Evolutionary conservation across 1,140 invertebrate genomes (phyloP).

Genomic region (Laodelphax striatellus): DNA sequence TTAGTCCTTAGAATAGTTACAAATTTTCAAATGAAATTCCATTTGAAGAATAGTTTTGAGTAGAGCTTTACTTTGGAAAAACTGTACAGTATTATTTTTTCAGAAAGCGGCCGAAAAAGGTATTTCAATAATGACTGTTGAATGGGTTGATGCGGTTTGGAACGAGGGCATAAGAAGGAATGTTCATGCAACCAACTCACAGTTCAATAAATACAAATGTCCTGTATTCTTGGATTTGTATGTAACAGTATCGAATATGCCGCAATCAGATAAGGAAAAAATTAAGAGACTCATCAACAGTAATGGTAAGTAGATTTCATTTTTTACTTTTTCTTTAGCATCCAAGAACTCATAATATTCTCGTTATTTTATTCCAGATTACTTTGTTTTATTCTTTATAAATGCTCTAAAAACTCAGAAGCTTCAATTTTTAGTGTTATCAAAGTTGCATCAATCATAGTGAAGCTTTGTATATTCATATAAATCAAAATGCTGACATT

Average conservation of each 20-base stretch:
- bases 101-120: conserved; percentile 58
- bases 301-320: conserved; percentile 40
- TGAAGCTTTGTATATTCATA: too few species aligned
- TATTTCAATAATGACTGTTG: conserved; percentile 60
- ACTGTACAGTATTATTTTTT: conserved; percentile 14
- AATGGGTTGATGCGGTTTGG: conserved; percentile 75
- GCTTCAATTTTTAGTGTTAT: too few species aligned
- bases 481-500: too few species aligned
- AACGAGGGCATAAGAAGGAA: conserved; percentile 46
- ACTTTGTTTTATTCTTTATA: too few species aligned
- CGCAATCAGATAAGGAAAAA: conserved; percentile 48
- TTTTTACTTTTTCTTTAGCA: neutral
- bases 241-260: conserved; percentile 67
- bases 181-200: conserved; percentile 45
- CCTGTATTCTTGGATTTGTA: conserved; percentile 69
- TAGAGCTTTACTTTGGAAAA: too few species aligned
- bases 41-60: too few species aligned
- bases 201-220: conserved; percentile 53
- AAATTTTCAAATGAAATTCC: too few species aligned
- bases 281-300: conserved; percentile 56
- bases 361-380: too few species aligned
- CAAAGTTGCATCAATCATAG: too few species aligned
- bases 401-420: too few species aligned
- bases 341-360: neutral
- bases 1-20: too few species aligned